Percentiles rank a stretch among this genome's conserved stretches.
Conservation (phyloP, 2,888 invertebrate species). For the Idaea biselata region DNA sequence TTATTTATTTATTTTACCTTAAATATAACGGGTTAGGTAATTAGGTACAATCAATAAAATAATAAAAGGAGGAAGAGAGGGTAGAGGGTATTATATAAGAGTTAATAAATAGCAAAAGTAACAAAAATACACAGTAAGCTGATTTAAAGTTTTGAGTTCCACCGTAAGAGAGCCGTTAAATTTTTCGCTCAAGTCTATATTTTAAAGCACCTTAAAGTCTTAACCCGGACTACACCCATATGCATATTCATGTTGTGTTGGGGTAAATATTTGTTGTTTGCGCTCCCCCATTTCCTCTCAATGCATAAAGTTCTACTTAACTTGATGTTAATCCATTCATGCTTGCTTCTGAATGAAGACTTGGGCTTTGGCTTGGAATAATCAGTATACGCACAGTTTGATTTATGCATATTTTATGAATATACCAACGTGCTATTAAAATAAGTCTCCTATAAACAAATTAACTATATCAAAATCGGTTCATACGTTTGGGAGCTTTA, state of each 20-base stretch:
- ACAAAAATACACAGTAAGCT: no score
- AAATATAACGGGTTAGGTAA: no score
- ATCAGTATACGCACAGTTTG: neutral
- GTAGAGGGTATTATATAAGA: no score
- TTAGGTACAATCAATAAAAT: no score
- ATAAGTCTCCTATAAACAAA: no score
- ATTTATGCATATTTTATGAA: no score
- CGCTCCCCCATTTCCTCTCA: conserved; percentile 23
- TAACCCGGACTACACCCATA: conserved; percentile 21
- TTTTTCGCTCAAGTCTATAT: neutral
- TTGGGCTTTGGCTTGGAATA: conserved; percentile 5
- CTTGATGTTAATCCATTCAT: conserved; percentile 20
- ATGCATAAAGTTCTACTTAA: conserved; percentile 23
- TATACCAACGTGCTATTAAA: no score
- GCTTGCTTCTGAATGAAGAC: conserved; percentile 10
- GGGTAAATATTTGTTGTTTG: conserved; percentile 36
- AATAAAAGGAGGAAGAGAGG: no score
- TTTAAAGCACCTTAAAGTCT: conserved; percentile 11
- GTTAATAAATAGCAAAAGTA: no score
- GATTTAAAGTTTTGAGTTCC: neutral
- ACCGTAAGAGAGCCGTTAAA: neutral
- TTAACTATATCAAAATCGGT: no score
- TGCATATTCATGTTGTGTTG: conserved; percentile 41
- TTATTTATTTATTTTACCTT: no score
- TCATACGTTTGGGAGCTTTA: no score